These are phyloP conservation scores for Aurelia aurita DNA, from an alignment of 30 jellyfish, hydroid and myxozoan species.

Conservation along the genomic window DNA sequence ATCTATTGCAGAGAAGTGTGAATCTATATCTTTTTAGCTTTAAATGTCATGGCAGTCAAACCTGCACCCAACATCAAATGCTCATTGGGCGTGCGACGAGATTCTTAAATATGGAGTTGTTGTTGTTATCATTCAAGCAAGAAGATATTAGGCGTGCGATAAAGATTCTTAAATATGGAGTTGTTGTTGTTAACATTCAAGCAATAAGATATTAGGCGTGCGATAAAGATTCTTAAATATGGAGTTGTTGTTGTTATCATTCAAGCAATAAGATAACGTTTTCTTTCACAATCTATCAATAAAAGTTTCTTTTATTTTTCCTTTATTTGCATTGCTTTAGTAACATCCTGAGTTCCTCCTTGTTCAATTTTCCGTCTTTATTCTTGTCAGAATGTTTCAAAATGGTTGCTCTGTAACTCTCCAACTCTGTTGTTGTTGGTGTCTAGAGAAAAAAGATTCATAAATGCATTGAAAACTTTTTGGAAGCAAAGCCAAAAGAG, in stretches of 20 bases:
- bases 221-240: no score
- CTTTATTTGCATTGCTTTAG: background rate
- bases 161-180: background rate
- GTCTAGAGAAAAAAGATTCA: conserved; percentile 32
- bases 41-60: background rate
- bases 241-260: no score
- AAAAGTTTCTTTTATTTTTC: no score
- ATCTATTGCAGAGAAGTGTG: no score
- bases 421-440: conserved; percentile 88
- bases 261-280: no score
- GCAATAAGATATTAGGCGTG: no score
- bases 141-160: background rate
- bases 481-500: no score
- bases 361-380: conserved; percentile 88
- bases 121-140: no score
- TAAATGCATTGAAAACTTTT: no score
- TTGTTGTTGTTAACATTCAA: no score
- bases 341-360: conserved; percentile 70
- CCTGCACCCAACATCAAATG: background rate
- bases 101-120: background rate
- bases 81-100: background rate
- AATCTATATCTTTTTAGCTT: background rate
- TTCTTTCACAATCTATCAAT: no score
- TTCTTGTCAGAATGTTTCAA: conserved; percentile 79
- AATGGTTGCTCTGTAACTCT: conserved; percentile 70